Evolutionary conservation across 35 echinoderm and acorn worm genomes (phyloP).

Genomic region (Acanthaster planci): DNA sequence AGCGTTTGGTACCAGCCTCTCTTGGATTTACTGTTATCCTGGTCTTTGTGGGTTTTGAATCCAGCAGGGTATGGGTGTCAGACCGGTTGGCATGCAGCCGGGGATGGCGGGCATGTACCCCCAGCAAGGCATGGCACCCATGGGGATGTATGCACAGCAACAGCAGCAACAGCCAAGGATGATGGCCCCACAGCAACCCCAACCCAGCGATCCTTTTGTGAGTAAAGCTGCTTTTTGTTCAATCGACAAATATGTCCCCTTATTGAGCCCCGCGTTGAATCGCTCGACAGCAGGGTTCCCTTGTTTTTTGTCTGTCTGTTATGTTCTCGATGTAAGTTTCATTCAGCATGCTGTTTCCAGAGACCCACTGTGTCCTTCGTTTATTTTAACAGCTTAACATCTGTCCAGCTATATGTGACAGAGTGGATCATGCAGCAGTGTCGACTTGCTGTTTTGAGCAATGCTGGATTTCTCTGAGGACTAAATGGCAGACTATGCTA

Average conservation of each 20-base stretch:
- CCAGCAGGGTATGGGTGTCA: neutral
- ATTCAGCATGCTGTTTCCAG: too few species aligned
- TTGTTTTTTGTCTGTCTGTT: too few species aligned
- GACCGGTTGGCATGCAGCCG: neutral
- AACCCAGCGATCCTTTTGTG: conserved; percentile 5
- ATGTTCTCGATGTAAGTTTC: too few species aligned
- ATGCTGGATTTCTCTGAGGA: neutral
- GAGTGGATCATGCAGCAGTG: too few species aligned
- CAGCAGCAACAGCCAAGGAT: neutral
- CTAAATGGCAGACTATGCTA: neutral
- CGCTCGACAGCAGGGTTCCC: too few species aligned
- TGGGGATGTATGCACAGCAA: neutral
- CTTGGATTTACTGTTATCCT: neutral
- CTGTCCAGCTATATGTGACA: too few species aligned
- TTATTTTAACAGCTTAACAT: too few species aligned
- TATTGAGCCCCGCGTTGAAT: too few species aligned
- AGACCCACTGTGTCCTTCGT: too few species aligned
- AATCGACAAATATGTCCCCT: too few species aligned
- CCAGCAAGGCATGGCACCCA: neutral
- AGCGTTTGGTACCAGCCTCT: neutral
- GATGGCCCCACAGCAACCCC: neutral
- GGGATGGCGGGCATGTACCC: conserved; percentile 18
- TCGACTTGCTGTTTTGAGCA: neutral
- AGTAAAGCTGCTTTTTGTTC: neutral
- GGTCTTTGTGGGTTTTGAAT: neutral